Evolutionary conservation across 2,888 invertebrate species (phyloP).

Genomic region (Dermolepida albohirtum): DNA sequence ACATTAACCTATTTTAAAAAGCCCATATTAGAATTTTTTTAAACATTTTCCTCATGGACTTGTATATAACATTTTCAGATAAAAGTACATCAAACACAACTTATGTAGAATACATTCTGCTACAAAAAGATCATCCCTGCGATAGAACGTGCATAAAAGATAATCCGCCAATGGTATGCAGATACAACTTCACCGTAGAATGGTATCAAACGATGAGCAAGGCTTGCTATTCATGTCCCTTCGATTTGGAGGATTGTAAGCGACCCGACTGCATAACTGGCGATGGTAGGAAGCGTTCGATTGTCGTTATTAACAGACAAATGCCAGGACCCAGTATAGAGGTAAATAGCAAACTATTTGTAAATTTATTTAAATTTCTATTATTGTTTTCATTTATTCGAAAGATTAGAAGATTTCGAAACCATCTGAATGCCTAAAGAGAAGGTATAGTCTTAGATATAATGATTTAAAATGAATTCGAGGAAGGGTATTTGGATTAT

Average conservation of each 20-base stretch:
- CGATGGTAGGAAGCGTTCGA: conserved; percentile 81
- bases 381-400: too few species aligned
- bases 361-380: too few species aligned
- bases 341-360: too few species aligned
- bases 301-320: conserved; percentile 85
- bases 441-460: too few species aligned
- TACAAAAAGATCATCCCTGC: conserved; percentile 68
- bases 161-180: conserved; percentile 74
- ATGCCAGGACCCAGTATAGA: conserved; percentile 90
- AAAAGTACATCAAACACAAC: conserved; percentile 2
- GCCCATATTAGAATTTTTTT: too few species aligned
- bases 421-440: too few species aligned
- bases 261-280: conserved; percentile 85
- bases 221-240: conserved; percentile 88
- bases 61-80: conserved; percentile 12
- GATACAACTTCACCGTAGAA: conserved; percentile 81
- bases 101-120: conserved; percentile 54
- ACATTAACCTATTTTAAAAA: too few species aligned
- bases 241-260: conserved; percentile 78
- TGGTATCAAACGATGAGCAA: conserved; percentile 89
- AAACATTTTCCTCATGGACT: too few species aligned
- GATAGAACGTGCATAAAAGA: conserved; percentile 73
- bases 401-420: too few species aligned
- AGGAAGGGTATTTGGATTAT: too few species aligned
- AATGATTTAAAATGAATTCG: too few species aligned